These are phyloP conservation scores for Caranx melampygus DNA, from an alignment of 2,113 vertebrate species.

Conservation along the genomic window DNA sequence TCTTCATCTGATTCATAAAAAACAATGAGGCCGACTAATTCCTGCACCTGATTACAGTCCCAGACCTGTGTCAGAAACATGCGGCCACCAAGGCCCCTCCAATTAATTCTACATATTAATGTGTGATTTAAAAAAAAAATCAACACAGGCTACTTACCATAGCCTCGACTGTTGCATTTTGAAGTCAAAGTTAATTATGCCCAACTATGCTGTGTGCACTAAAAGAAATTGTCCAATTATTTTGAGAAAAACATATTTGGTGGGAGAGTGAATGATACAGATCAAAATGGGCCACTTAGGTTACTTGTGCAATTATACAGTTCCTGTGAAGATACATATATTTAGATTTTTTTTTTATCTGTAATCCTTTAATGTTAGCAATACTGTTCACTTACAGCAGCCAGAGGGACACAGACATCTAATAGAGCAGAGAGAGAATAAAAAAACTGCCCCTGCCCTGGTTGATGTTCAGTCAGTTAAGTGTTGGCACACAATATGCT, in stretches of 20 bases:
- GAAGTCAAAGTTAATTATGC: slow-evolving; percentile 82
- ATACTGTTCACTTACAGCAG: slow-evolving; percentile 69
- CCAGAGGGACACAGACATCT: slow-evolving; percentile 63
- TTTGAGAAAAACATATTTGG: slow-evolving; percentile 77
- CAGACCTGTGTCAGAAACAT: slow-evolving; percentile 71
- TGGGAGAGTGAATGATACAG: slow-evolving; percentile 77
- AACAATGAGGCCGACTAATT: slow-evolving; percentile 91
- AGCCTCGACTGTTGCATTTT: slow-evolving; percentile 73
- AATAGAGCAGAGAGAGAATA: slow-evolving; percentile 37
- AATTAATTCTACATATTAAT: slow-evolving; percentile 84
- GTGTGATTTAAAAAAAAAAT: slow-evolving; percentile 63
- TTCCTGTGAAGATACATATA: slow-evolving; percentile 72
- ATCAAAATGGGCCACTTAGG: slow-evolving; percentile 80
- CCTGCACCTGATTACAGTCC: slow-evolving; percentile 94
- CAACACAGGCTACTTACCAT: slow-evolving; percentile 71
- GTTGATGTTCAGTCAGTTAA: slow-evolving; percentile 50
- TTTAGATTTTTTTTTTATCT: slow-evolving; percentile 67
- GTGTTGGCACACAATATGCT: slow-evolving; percentile 43
- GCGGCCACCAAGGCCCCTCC: slow-evolving; percentile 67
- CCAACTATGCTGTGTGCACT: slow-evolving; percentile 76
- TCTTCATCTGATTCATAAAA: slow-evolving; percentile 98
- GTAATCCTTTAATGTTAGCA: slow-evolving; percentile 73
- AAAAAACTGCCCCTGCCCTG: slow-evolving; percentile 23
- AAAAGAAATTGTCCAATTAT: slow-evolving; percentile 82
- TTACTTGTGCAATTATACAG: slow-evolving; percentile 78